Evolutionary conservation across 2,888 invertebrate genomes (phyloP).

Genomic region (Himalopsyche anomala): DNA sequence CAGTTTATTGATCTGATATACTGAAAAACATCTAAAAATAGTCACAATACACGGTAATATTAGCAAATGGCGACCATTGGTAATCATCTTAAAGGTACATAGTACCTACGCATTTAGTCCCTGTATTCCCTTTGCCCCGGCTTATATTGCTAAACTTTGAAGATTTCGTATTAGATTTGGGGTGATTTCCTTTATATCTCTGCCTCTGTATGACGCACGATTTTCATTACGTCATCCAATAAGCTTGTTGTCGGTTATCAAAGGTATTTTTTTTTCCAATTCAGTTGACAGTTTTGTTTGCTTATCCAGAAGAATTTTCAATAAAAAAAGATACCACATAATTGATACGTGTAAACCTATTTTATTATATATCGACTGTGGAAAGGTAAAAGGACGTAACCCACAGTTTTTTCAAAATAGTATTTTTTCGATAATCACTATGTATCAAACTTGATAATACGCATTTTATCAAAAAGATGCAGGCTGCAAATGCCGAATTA

Average conservation of each 20-base stretch:
- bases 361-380: no score
- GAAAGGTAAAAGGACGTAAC: no score
- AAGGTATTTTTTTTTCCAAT: not conserved
- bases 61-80: not conserved
- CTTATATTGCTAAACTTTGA: not conserved
- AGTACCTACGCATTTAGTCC: not conserved
- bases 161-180: slow-evolving; percentile 31
- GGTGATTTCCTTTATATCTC: not conserved
- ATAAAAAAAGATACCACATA: no score
- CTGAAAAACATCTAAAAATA: slow-evolving; percentile 5
- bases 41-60: not conserved
- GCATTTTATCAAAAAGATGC: no score
- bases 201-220: slow-evolving; percentile 10
- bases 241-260: not conserved
- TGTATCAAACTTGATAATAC: no score
- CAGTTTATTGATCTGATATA: not conserved
- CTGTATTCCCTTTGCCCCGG: not conserved
- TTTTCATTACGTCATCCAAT: slow-evolving; percentile 22
- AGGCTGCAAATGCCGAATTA: no score
- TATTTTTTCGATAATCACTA: no score
- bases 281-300: not conserved
- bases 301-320: no score
- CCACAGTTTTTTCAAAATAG: no score
- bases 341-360: no score
- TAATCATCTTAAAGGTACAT: not conserved